Conservation (phyloP, 1,140 invertebrate genomes). For the Pogonomyrmex barbatus region DNA sequence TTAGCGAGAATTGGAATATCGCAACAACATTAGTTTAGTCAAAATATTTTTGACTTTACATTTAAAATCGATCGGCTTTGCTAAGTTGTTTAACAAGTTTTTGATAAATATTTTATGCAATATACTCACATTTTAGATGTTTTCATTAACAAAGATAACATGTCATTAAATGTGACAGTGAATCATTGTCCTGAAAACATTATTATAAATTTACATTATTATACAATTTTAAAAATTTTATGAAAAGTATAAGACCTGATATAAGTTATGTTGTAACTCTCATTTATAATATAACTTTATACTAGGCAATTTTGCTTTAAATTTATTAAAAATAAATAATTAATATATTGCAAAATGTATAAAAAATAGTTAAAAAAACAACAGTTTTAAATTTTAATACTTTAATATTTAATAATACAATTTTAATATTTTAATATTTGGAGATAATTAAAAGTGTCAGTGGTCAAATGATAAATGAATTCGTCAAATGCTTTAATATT, state of each 20-base stretch:
- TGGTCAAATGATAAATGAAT: not conserved
- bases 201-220: too few species aligned
- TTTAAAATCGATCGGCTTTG: not conserved
- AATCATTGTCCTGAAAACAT: too few species aligned
- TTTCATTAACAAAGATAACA: too few species aligned
- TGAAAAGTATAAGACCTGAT: too few species aligned
- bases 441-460: not conserved
- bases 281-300: too few species aligned
- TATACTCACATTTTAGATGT: not conserved
- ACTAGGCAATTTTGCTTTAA: not conserved
- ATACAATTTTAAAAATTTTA: too few species aligned
- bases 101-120: not conserved
- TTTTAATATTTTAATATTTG: not conserved
- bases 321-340: not conserved
- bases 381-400: not conserved
- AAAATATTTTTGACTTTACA: constrained; percentile 57
- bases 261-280: too few species aligned
- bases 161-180: too few species aligned
- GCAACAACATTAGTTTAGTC: too few species aligned
- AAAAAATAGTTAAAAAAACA: too few species aligned
- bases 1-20: constrained; percentile 82
- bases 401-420: not conserved
- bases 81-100: not conserved
- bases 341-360: not conserved
- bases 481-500: not conserved